These are phyloP conservation scores for Lethenteron camtschaticum DNA, from an alignment of 2,113 vertebrate genomes.

Conservation along the genomic window DNA sequence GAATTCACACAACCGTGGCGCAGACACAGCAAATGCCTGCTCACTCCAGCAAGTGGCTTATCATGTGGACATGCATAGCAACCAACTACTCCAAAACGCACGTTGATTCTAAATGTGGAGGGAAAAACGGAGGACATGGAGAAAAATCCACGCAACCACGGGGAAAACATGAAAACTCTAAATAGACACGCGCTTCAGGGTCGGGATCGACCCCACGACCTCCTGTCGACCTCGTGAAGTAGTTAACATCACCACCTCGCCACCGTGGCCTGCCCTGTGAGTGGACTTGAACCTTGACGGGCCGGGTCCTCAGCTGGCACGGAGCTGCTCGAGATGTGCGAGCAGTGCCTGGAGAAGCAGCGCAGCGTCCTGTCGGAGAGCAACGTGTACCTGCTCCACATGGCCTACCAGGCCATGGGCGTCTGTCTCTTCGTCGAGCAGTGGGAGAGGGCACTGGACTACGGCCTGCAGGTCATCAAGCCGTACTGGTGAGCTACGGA, in stretches of 20 bases:
- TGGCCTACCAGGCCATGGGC: conserved; percentile 98
- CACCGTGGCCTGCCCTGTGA: conserved; percentile 12
- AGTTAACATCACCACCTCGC: conserved; percentile 37
- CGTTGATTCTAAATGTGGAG: no score
- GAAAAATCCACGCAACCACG: no score
- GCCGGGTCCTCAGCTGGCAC: conserved; percentile 8
- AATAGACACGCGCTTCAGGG: neutral
- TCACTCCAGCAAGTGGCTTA: no score
- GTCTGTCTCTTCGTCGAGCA: conserved; percentile 59
- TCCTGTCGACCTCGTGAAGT: neutral
- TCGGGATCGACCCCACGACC: neutral
- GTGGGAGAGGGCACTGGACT: conserved; percentile 43
- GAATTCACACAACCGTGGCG: no score
- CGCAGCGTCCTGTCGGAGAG: conserved; percentile 45
- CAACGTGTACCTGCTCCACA: conserved; percentile 83
- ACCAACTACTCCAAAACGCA: no score
- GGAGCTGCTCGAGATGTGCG: conserved; percentile 75
- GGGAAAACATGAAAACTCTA: neutral
- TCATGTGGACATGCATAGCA: no score
- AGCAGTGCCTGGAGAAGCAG: conserved; percentile 78
- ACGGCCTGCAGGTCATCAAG: conserved; percentile 62
- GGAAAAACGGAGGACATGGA: no score
- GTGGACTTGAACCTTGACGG: no score
- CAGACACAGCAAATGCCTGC: no score
- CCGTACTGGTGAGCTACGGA: conserved; percentile 42